Evolutionary conservation across 1,140 invertebrate species (phyloP), one percentile per base, ranked within the genome.

Genomic region (Trichonephila clavata): DNA sequence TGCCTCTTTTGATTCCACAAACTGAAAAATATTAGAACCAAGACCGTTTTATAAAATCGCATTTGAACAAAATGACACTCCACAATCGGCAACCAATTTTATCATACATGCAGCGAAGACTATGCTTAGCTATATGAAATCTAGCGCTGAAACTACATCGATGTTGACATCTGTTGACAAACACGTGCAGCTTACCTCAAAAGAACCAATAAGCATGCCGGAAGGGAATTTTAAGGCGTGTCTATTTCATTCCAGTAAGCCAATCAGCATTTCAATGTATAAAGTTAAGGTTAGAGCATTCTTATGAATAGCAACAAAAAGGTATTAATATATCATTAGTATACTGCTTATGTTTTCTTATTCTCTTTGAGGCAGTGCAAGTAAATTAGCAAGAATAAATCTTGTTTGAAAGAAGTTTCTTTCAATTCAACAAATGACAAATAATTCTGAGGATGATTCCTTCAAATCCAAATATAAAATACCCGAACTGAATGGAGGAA

Each of bases 71-170:
- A 65, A 21, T n/a, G 10, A 65, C 61, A 20, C 61, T 0, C 63
- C 63, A 65, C 63, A 21, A 1, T 21, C 63, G n/a, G 6, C 61
- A 21, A 6, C 7, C n/a, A 5, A 65, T 65, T 21, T 7, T 71
- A 20, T 5, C 68, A 6, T 24, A 16, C 24, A 14, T 8, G 10
- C 27, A 27, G 16, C 68, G 24, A 16, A 71, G 24, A 71, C 80
- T 13, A 50, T 14, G 10, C 2, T 21, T 83, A 8, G 14, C 20
- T 14, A 32, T 86, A 24, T 60, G 57, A 86, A 86, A 86, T 60
- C 84, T 59, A 86, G 84, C 84, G 84, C 84, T 50, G 57, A 59
- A 86, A 86, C n/a, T 59, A 10, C 16, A 32, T 59, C 60, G 27
- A 61, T 39, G 32, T 20, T 24, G 24, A 27, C 27, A n/a, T 59